These are phyloP conservation scores for Cantharis rustica DNA, from an alignment of 2,888 invertebrate genomes.

Conservation along the genomic window DNA sequence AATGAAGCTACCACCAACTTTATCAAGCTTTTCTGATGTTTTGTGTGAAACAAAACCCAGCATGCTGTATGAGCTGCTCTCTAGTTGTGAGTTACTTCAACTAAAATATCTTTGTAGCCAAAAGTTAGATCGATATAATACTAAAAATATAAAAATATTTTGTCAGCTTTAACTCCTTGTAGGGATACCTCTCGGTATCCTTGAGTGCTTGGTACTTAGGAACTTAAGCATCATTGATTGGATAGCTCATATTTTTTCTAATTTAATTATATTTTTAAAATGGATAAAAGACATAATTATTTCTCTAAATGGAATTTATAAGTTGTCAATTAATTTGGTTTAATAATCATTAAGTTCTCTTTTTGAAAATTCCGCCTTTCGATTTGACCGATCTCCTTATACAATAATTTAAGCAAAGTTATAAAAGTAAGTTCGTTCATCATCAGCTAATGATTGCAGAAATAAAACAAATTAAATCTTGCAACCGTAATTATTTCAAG, in stretches of 20 bases:
- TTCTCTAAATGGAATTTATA: not conserved
- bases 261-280: not conserved
- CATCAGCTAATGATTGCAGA: conserved; percentile 32
- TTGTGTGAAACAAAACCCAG: not conserved
- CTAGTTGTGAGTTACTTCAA: not conserved
- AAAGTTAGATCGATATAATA: not conserved
- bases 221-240: not conserved
- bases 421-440: not conserved
- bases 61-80: not conserved
- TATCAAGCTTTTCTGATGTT: no score
- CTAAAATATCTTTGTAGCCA: not conserved
- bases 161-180: not conserved
- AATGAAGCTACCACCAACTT: no score
- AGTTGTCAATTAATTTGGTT: not conserved
- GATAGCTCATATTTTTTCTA: not conserved
- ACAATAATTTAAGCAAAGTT: not conserved
- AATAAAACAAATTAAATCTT: conserved; percentile 14
- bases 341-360: not conserved
- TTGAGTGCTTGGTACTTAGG: no score
- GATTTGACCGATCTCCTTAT: not conserved
- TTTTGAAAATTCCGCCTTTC: not conserved
- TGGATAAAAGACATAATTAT: not conserved
- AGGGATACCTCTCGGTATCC: not conserved
- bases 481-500: conserved; percentile 7
- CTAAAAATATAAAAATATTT: not conserved